Percentiles rank a stretch among this genome's conserved stretches.
Conservation (phyloP, 1,140 invertebrate species). For the Notospermus geniculatus region DNA sequence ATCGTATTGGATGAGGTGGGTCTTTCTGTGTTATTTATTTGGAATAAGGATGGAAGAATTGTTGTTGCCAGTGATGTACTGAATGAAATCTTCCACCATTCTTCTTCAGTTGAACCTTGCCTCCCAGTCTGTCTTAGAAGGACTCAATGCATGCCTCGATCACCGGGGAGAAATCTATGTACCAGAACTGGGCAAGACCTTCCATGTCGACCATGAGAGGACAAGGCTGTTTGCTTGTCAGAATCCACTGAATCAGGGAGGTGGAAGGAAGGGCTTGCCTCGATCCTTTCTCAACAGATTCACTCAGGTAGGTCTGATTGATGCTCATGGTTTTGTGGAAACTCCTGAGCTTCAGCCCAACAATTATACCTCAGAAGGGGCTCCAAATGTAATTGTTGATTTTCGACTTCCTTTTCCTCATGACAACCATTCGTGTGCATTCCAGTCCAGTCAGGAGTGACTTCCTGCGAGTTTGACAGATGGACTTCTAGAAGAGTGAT, state of each 20-base stretch:
- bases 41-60: background rate
- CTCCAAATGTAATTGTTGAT: too few relatives aligned
- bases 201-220: slow-evolving; percentile 64
- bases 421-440: too few relatives aligned
- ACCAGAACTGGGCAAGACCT: slow-evolving; percentile 87
- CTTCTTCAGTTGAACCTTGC: slow-evolving; percentile 81
- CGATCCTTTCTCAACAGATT: slow-evolving; percentile 98
- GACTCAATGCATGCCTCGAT: slow-evolving; percentile 97
- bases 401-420: too few relatives aligned
- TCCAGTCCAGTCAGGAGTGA: too few relatives aligned
- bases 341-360: too few relatives aligned
- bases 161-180: slow-evolving; percentile 95
- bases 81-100: background rate
- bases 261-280: slow-evolving; percentile 90
- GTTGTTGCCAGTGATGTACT: background rate
- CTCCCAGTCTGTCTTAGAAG: slow-evolving; percentile 96
- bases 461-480: too few relatives aligned
- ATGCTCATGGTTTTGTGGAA: too few relatives aligned
- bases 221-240: slow-evolving; percentile 96
- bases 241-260: slow-evolving; percentile 96
- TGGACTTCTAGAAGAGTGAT: too few relatives aligned
- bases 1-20: slow-evolving; percentile 92
- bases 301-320: slow-evolving; percentile 70
- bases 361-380: too few relatives aligned
- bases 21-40: slow-evolving; percentile 8